These are phyloP conservation scores for Athalia cordata DNA, from an alignment of 2,888 invertebrate genomes.

Conservation along the genomic window DNA sequence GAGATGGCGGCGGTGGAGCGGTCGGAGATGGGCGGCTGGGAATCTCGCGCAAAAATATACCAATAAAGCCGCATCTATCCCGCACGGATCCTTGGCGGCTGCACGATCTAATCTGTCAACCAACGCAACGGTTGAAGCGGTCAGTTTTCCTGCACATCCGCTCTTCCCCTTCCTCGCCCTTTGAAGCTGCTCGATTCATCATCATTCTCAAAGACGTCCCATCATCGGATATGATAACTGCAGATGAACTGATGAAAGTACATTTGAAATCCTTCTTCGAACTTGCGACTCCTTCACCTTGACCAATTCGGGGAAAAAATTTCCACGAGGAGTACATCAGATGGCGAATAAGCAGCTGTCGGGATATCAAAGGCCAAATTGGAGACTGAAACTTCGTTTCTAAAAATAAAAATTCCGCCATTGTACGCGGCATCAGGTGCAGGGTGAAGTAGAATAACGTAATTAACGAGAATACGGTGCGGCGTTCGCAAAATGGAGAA, in stretches of 20 bases:
- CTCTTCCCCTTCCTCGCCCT: background rate
- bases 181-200: background rate
- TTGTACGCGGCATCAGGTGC: conserved; percentile 22
- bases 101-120: conserved; percentile 42
- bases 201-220: conserved; percentile 13
- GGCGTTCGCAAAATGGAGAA: conserved; percentile 40
- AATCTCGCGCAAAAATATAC: conserved; percentile 50
- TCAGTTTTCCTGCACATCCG: conserved; percentile 20
- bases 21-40: conserved; percentile 34
- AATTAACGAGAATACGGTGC: conserved; percentile 39
- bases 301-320: background rate
- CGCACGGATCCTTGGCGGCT: background rate
- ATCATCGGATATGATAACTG: too few species aligned
- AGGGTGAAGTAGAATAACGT: conserved; percentile 32
- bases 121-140: conserved; percentile 31
- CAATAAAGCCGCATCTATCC: conserved; percentile 37
- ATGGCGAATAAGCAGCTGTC: background rate
- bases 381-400: background rate
- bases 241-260: too few species aligned
- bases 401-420: conserved; percentile 21
- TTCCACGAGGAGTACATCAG: background rate
- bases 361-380: conserved; percentile 19
- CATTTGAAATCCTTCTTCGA: too few species aligned
- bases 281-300: too few species aligned
- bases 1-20: conserved; percentile 52